These are phyloP conservation scores for Dynastes grantii DNA, from an alignment of 2,888 invertebrate genomes.

Conservation along the genomic window DNA sequence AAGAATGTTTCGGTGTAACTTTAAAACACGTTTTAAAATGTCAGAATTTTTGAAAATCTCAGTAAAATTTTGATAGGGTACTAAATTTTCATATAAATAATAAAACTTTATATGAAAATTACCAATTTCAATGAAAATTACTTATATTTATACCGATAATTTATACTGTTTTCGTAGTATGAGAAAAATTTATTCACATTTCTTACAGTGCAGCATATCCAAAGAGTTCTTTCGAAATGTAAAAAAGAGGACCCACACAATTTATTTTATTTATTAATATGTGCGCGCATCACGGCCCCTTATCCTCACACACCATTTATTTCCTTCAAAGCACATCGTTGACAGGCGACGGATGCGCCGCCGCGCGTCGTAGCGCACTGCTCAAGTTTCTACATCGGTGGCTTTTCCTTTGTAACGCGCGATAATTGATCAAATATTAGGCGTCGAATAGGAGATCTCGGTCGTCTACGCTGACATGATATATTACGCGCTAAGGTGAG, in stretches of 20 bases:
- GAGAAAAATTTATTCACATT: too few relatives aligned
- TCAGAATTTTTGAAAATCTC: too few relatives aligned
- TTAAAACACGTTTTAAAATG: too few relatives aligned
- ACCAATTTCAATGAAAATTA: too few relatives aligned
- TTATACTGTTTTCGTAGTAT: too few relatives aligned
- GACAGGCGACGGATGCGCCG: constrained; percentile 16
- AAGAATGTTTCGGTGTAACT: too few relatives aligned
- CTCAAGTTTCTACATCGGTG: constrained; percentile 22
- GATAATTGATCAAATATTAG: constrained; percentile 38
- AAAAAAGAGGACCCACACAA: not conserved
- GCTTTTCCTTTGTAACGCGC: constrained; percentile 15
- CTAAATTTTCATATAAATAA: too few relatives aligned
- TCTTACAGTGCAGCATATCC: too few relatives aligned
- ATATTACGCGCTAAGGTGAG: constrained; percentile 12
- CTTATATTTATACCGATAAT: too few relatives aligned
- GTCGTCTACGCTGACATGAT: constrained; percentile 15
- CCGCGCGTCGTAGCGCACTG: not conserved
- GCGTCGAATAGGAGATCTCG: constrained; percentile 14
- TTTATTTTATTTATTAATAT: constrained; percentile 24
- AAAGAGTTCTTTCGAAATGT: not conserved
- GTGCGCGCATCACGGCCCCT: not conserved
- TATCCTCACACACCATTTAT: constrained; percentile 26
- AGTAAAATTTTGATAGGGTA: too few relatives aligned
- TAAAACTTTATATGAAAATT: too few relatives aligned
- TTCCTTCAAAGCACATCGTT: constrained; percentile 4